Percentiles rank a stretch among this genome's conserved stretches.
phyloP scores from a whole-genome alignment of 2,888 invertebrate species.

The Trypoxylon attenuatum region DNA sequence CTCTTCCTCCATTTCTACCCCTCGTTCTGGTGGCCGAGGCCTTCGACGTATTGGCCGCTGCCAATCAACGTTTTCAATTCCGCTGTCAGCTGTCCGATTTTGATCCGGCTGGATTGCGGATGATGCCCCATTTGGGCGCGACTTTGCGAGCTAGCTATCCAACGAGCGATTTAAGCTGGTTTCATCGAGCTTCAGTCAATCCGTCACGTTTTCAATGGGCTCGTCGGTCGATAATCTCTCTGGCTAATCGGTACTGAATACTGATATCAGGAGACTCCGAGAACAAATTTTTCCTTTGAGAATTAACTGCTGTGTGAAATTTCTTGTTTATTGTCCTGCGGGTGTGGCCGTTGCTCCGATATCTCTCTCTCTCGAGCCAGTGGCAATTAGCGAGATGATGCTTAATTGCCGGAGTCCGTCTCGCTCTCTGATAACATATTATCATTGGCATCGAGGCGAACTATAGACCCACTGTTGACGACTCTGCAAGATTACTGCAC shows the following conservation, averaged over 20 bases:
- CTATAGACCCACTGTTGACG: constrained; percentile 14
- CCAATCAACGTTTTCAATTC: constrained; percentile 49
- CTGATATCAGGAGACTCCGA: too few relatives aligned
- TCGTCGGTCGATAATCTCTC: too few relatives aligned
- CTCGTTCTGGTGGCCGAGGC: constrained; percentile 36
- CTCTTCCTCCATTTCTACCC: too few relatives aligned
- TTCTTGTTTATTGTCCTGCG: too few relatives aligned
- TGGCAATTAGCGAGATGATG: constrained; percentile 5
- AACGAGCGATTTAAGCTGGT: background rate
- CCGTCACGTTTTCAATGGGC: background rate
- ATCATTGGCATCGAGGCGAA: constrained; percentile 35
- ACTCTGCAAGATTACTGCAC: constrained; percentile 34
- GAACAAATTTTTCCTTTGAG: too few relatives aligned
- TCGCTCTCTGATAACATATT: constrained; percentile 28
- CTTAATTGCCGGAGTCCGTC: constrained; percentile 13
- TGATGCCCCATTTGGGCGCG: constrained; percentile 3
- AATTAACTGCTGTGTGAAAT: too few relatives aligned
- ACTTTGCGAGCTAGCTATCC: constrained; percentile 21
- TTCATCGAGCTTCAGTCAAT: background rate
- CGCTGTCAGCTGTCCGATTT: constrained; percentile 45
- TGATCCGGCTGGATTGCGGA: constrained; percentile 19
- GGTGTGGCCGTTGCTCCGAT: too few relatives aligned
- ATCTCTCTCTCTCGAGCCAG: background rate
- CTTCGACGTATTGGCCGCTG: constrained; percentile 27
- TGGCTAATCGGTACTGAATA: too few relatives aligned